Base-by-base conservation (phyloP, 2,797 vertebrate genomes). In the Chelon labrosus region DNA sequence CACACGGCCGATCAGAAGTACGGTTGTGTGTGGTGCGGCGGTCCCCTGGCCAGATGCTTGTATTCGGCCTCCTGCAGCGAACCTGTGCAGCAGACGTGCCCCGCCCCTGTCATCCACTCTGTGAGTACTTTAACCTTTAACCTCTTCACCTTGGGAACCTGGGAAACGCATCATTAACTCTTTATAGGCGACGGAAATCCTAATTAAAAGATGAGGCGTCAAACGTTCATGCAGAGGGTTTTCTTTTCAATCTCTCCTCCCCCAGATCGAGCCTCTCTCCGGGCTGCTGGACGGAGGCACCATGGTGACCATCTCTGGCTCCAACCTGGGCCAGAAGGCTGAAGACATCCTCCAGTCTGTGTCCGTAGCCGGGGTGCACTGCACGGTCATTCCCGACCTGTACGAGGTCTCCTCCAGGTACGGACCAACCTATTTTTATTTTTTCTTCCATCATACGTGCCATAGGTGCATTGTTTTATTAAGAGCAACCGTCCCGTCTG, bases 361-460 rank as follows among this genome's bases (percentile, higher is more conserved):
- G 84, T 91, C 70, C 1, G 97, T 99, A 70, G 98, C 97, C 3
- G 96, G 93, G 37, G 94, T 97, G 61, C 91, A 94, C 64, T 99
- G 98, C 87, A 82, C 84, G 0, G 97, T 99, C 85, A 93, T 96
- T 67, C 88, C 92, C 47, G 85, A 83, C 78, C 93, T 95, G 64
- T 99, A 99, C n/a, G 96, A 98, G 89, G 94, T 99, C 81, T 99
- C 98, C 49, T 97, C 97, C 91, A 98, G 97, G 98, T 99, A 37
- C 47, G 20, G n/a, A 12, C 47, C 9, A 10, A 3, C 47, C 1
- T 11, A 12, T 12, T 49, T 49, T 47, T 31, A 5, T 31, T 31
- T 31, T n/a, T n/a, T n/a, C n/a, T n/a, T n/a, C n/a, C n/a, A n/a
- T n/a, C n/a, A n/a, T n/a, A n/a, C n/a, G n/a, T 3, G 3, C 3